A percentile compares a stretch with the other conserved stretches of the same genome.
Evolutionary conservation across 2,113 vertebrate genomes (phyloP).

Genomic region (Microcebus griseorufus): DNA sequence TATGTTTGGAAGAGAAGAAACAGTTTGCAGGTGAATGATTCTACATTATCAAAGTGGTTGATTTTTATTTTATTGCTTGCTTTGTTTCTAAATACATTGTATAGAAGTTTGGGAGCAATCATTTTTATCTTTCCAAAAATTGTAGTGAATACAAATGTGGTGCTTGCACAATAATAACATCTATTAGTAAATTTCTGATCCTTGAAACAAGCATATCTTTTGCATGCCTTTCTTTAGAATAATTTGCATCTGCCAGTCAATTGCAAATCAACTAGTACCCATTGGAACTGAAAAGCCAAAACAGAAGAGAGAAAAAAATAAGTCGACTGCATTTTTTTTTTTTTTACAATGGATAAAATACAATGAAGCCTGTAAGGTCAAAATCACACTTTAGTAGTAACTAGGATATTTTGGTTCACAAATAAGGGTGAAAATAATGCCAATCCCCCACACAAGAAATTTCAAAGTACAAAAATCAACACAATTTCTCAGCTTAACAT

Average conservation of each 20-base stretch:
- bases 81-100: slow-evolving; percentile 15
- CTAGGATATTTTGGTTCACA: neutral
- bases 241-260: neutral
- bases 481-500: neutral
- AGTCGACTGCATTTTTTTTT: neutral
- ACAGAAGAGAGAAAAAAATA: neutral
- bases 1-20: neutral
- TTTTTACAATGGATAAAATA: neutral
- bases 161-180: slow-evolving; percentile 7
- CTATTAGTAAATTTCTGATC: slow-evolving; percentile 46
- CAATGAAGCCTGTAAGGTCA: neutral
- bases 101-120: neutral
- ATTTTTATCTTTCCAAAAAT: slow-evolving; percentile 22
- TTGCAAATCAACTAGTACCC: slow-evolving; percentile 26
- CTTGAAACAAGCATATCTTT: slow-evolving; percentile 46
- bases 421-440: neutral
- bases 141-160: slow-evolving; percentile 3
- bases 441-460: neutral
- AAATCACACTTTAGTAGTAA: neutral
- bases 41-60: neutral
- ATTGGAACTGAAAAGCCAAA: neutral
- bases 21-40: neutral
- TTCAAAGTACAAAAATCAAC: neutral
- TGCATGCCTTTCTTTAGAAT: slow-evolving; percentile 60
- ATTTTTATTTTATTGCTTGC: neutral